Evolutionary conservation across 92 coral and sea anemone genomes (phyloP).

Genomic region (Montipora capitata): DNA sequence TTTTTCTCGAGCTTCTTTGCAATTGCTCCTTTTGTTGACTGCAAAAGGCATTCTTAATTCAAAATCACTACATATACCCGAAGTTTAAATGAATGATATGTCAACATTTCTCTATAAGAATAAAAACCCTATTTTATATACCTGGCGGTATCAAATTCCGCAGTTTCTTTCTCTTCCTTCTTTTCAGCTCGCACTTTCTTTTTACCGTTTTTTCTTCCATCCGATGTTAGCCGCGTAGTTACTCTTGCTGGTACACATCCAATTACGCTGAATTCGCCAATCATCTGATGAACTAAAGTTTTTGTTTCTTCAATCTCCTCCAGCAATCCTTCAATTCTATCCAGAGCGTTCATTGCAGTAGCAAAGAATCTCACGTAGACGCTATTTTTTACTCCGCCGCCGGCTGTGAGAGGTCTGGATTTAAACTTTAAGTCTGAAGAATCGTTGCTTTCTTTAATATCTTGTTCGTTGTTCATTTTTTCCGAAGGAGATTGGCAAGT

Average conservation of each 20-base stretch:
- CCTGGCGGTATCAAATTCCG: conserved; percentile 7
- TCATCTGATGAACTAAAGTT: conserved; percentile 52
- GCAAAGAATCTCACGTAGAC: conserved; percentile 35
- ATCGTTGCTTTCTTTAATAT: neutral
- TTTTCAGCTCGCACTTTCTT: conserved; percentile 8
- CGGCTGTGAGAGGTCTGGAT: conserved; percentile 53
- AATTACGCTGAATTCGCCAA: conserved; percentile 37
- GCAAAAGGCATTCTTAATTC: no score
- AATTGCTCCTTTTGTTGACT: no score
- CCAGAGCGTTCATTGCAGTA: conserved; percentile 45
- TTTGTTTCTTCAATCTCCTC: conserved; percentile 37
- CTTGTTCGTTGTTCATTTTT: conserved; percentile 27
- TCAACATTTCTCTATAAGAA: neutral
- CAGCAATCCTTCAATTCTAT: conserved; percentile 36
- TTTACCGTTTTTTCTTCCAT: neutral
- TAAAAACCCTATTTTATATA: neutral
- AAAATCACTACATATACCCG: no score
- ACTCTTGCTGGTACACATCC: neutral
- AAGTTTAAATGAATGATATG: no score
- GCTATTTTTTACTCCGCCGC: conserved; percentile 47
- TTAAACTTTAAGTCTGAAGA: conserved; percentile 13
- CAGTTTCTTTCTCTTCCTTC: conserved; percentile 11
- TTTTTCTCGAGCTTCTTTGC: no score
- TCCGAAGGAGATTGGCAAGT: no score
- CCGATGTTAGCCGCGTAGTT: conserved; percentile 7